A percentile compares a stretch with the other conserved stretches of the same genome.
phyloP scores from a whole-genome alignment of 2,797 vertebrate species.

The Onychomys arenicola region DNA sequence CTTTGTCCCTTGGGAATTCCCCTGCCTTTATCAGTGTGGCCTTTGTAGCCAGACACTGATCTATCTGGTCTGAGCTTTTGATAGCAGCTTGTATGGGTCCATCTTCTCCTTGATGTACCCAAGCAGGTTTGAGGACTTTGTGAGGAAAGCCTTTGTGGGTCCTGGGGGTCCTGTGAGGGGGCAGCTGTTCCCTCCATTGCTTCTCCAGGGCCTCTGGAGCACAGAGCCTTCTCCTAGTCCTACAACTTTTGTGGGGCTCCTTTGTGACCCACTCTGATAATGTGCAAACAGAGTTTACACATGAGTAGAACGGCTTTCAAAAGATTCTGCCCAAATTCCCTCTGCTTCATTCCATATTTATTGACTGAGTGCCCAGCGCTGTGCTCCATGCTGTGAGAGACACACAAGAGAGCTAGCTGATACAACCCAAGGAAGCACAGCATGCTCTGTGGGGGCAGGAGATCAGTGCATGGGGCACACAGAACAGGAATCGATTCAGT shows the following conservation, averaged over 20 bases:
- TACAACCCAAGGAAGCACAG: background rate
- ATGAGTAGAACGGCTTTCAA: background rate
- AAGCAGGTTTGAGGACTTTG: background rate
- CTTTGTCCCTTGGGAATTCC: accelerated
- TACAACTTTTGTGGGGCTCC: background rate
- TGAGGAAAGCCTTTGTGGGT: background rate
- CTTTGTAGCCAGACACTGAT: background rate
- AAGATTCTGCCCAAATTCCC: background rate
- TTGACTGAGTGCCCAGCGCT: background rate
- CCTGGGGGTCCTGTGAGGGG: no score
- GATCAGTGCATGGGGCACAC: background rate
- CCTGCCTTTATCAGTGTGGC: background rate
- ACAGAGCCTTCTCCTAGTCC: accelerated
- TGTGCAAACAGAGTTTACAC: background rate
- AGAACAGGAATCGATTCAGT: background rate
- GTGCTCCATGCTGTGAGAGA: background rate
- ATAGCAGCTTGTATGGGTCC: background rate
- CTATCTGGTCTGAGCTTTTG: background rate
- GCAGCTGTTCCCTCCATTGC: background rate
- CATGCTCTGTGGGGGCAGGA: background rate
- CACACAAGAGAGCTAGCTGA: background rate
- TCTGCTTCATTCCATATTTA: background rate
- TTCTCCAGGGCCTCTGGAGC: background rate
- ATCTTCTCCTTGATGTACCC: background rate
- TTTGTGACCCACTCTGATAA: background rate